Percentiles rank a stretch among this genome's conserved stretches.
These are phyloP conservation scores for Eupithecia pulchellata DNA, from an alignment of 2,888 invertebrate genomes.

Conservation along the genomic window DNA sequence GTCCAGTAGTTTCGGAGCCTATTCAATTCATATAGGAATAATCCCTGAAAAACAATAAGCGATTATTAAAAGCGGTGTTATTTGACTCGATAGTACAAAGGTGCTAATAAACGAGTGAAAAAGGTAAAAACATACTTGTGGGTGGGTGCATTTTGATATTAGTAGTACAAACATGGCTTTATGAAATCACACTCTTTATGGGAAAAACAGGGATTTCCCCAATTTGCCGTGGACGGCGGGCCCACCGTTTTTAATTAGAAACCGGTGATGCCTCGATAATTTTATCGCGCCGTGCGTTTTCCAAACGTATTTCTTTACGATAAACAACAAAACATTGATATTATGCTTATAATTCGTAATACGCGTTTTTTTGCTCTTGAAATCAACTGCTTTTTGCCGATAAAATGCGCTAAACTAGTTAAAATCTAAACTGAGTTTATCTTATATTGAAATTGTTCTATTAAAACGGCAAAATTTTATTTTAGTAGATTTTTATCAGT, in stretches of 20 bases:
- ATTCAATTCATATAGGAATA: too few relatives aligned
- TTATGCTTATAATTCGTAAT: too few relatives aligned
- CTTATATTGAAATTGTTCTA: too few relatives aligned
- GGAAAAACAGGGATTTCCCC: neutral
- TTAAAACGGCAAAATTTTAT: too few relatives aligned
- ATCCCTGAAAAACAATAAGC: neutral
- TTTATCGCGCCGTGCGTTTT: neutral
- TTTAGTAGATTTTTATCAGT: too few relatives aligned
- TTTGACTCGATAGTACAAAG: neutral
- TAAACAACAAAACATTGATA: too few relatives aligned
- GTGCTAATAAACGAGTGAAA: neutral
- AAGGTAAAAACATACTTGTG: neutral
- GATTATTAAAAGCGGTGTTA: neutral
- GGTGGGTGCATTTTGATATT: neutral
- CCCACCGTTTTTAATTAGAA: neutral
- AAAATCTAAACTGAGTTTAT: too few relatives aligned
- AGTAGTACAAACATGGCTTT: neutral
- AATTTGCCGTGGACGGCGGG: neutral
- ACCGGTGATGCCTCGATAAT: neutral
- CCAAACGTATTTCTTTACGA: too few relatives aligned
- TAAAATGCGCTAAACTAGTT: too few relatives aligned
- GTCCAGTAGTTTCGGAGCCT: too few relatives aligned
- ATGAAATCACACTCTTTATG: neutral
- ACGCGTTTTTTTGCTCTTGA: too few relatives aligned
- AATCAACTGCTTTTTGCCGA: too few relatives aligned